A percentile compares a stretch with the other conserved stretches of the same genome.
phyloP scores from a whole-genome alignment of 2,888 invertebrate genomes.

The Aethes cnicana region DNA sequence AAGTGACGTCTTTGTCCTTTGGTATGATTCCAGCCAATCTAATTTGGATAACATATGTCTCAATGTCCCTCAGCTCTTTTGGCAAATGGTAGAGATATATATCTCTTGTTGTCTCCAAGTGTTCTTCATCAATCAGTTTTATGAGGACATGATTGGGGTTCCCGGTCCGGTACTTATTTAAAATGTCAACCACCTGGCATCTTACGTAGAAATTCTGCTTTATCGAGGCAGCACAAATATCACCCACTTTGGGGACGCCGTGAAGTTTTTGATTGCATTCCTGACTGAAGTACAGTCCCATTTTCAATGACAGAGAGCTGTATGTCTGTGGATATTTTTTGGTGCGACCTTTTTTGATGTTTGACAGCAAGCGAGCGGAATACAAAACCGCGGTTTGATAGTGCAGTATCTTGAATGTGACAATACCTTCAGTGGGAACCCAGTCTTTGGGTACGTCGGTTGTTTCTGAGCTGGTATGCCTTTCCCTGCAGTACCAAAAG shows the following conservation, averaged over 20 bases:
- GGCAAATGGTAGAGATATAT: conserved; percentile 76
- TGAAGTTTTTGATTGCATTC: conserved; percentile 58
- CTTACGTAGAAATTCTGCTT: conserved; percentile 77
- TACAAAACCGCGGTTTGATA: conserved; percentile 84
- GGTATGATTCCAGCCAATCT: conserved; percentile 63
- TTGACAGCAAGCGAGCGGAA: conserved; percentile 76
- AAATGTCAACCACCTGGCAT: conserved; percentile 79
- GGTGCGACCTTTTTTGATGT: conserved; percentile 39
- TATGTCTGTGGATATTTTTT: conserved; percentile 60
- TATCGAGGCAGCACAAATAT: conserved; percentile 78
- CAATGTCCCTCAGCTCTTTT: conserved; percentile 68
- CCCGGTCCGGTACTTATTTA: conserved; percentile 51
- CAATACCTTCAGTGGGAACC: conserved; percentile 78
- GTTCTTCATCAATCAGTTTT: conserved; percentile 84
- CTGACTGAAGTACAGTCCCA: conserved; percentile 64
- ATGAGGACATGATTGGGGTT: conserved; percentile 65
- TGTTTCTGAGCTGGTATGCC: conserved; percentile 83
- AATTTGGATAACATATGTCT: conserved; percentile 66
- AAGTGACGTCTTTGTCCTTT: conserved; percentile 65
- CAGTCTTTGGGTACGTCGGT: conserved; percentile 76
- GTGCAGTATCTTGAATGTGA: conserved; percentile 82
- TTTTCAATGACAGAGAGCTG: conserved; percentile 58
- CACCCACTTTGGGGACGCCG: conserved; percentile 75
- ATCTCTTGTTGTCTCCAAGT: conserved; percentile 58
- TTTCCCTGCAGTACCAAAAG: conserved; percentile 77